These are phyloP conservation scores for Andricus grossulariae DNA, from an alignment of 1,140 invertebrate species.

Conservation along the genomic window DNA sequence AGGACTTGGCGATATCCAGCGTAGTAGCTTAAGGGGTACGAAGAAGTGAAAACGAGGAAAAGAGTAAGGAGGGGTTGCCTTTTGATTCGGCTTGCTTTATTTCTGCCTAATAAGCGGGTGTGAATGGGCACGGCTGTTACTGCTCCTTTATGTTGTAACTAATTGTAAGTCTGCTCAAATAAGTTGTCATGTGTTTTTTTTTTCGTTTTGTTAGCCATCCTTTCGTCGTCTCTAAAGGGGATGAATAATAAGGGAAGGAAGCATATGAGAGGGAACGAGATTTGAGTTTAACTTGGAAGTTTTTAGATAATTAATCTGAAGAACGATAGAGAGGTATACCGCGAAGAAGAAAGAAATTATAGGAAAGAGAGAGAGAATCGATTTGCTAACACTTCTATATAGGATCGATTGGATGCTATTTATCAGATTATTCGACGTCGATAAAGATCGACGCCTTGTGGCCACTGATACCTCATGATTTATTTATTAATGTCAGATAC, in stretches of 20 bases:
- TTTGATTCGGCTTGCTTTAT: constrained; percentile 64
- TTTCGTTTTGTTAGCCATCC: constrained; percentile 62
- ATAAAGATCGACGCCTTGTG: too few species aligned
- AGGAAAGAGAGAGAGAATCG: background rate
- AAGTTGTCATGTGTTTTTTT: constrained; percentile 64
- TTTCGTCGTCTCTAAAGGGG: constrained; percentile 48
- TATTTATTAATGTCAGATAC: background rate
- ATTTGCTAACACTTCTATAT: too few species aligned
- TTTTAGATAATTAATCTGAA: constrained; percentile 64
- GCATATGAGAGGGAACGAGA: constrained; percentile 33
- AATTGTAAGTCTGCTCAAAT: constrained; percentile 54
- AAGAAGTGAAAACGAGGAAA: constrained; percentile 40
- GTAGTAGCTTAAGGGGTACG: constrained; percentile 33
- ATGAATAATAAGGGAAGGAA: constrained; percentile 60
- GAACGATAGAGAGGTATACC: constrained; percentile 40
- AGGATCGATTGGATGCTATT: too few species aligned
- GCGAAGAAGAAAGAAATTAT: constrained; percentile 13
- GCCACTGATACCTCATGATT: too few species aligned
- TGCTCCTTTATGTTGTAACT: constrained; percentile 59
- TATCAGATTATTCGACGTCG: too few species aligned
- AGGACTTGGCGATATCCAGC: constrained; percentile 34
- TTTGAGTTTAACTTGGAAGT: constrained; percentile 47
- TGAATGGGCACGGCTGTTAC: constrained; percentile 63
- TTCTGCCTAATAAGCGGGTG: constrained; percentile 65
- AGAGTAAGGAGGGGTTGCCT: constrained; percentile 33